Percentiles rank a stretch among this genome's conserved stretches.
Conservation (phyloP, 2,113 vertebrate species). For the Monopterus albus region DNA sequence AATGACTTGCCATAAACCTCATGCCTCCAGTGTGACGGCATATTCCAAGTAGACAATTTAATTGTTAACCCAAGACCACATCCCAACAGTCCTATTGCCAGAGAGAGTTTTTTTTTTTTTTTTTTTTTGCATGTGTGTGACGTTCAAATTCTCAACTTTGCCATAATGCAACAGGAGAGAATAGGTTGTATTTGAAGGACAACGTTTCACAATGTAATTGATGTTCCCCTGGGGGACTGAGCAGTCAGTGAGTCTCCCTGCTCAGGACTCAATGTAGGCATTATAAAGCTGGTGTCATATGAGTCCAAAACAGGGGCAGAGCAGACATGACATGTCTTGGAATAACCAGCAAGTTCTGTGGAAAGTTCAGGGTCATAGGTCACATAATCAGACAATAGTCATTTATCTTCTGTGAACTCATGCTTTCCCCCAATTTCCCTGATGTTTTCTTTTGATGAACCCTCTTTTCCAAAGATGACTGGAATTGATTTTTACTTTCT, state of each 20-base stretch:
- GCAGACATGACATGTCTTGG: conserved; percentile 45
- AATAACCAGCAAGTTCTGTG: conserved; percentile 53
- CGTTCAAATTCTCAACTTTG: conserved; percentile 66
- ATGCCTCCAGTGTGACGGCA: conserved; percentile 64
- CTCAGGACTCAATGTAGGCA: conserved; percentile 49
- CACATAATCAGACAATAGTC: conserved; percentile 57
- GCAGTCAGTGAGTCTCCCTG: conserved; percentile 60
- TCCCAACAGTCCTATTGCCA: conserved; percentile 73
- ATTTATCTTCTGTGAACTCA: conserved; percentile 53
- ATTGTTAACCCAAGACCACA: conserved; percentile 76
- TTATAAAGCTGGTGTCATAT: conserved; percentile 64
- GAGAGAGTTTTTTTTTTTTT: conserved; percentile 64
- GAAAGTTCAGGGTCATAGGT: conserved; percentile 61
- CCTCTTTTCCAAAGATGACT: conserved; percentile 52
- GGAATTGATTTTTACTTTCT: conserved; percentile 59
- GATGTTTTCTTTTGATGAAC: conserved; percentile 42
- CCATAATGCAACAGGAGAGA: conserved; percentile 74
- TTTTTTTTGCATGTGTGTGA: conserved; percentile 67
- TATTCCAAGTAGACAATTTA: conserved; percentile 72
- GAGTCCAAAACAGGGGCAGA: conserved; percentile 44
- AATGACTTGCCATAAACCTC: conserved; percentile 72
- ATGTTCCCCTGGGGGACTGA: conserved; percentile 74
- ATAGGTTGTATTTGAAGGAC: conserved; percentile 74
- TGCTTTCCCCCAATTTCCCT: conserved; percentile 34
- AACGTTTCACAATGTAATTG: conserved; percentile 76